phyloP scores from a whole-genome alignment of 2,113 vertebrate genomes.

The Neotoma lepida region DNA sequence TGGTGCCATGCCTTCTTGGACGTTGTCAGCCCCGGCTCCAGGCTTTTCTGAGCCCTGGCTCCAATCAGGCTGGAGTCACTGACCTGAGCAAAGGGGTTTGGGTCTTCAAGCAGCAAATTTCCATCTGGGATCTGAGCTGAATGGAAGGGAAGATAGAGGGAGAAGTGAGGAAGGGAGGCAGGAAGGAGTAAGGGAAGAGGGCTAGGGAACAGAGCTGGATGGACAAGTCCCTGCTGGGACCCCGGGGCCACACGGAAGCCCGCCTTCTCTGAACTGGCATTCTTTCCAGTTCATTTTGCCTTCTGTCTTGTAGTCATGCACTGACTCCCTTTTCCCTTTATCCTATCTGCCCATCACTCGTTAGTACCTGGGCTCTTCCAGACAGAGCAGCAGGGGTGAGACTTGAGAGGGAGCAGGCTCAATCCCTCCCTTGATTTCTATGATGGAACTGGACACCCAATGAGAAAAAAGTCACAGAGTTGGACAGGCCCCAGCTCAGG shows the following conservation, averaged over 20 bases:
- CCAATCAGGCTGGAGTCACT: not conserved
- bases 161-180: not conserved
- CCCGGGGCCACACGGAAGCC: not conserved
- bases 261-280: rapidly evolving
- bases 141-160: not conserved
- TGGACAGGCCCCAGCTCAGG: not conserved
- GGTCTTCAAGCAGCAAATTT: not conserved
- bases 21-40: not conserved
- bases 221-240: not conserved
- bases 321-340: not conserved
- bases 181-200: not conserved
- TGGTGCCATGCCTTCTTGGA: not conserved
- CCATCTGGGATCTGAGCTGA: not conserved
- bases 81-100: not conserved
- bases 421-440: not conserved
- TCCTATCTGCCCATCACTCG: not conserved
- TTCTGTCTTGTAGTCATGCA: not conserved
- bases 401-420: not conserved
- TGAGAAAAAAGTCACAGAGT: not conserved
- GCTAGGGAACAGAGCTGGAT: not conserved
- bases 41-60: not conserved
- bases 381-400: not conserved
- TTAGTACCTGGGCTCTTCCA: not conserved
- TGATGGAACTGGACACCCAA: not conserved
- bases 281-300: not conserved